These are phyloP conservation scores for Guaruba guarouba DNA, from an alignment of 2,113 vertebrate species.

Conservation along the genomic window DNA sequence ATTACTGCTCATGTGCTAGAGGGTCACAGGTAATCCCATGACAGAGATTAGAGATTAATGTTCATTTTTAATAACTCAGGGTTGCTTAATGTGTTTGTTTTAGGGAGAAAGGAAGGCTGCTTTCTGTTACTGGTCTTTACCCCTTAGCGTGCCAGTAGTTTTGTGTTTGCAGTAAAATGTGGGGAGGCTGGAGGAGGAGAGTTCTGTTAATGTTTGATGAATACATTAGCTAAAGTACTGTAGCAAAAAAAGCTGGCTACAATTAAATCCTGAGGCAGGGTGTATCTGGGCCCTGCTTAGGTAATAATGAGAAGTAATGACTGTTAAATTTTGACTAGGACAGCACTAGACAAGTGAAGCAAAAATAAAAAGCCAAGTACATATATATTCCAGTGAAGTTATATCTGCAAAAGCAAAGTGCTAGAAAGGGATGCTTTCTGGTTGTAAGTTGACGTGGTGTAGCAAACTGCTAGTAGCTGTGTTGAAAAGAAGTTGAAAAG, in stretches of 20 bases:
- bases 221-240: background rate
- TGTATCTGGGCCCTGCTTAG: background rate
- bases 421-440: background rate
- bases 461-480: too few species aligned
- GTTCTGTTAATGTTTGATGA: background rate
- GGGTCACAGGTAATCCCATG: background rate
- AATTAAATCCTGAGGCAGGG: background rate
- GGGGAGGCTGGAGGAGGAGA: background rate
- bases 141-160: background rate
- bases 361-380: background rate
- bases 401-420: background rate
- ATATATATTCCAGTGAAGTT: background rate
- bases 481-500: too few species aligned
- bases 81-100: background rate
- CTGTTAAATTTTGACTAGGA: background rate
- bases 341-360: background rate
- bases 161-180: background rate
- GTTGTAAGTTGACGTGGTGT: background rate
- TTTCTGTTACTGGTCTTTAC: background rate
- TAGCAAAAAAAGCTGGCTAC: background rate
- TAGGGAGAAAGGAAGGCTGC: background rate
- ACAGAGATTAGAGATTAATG: background rate
- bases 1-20: background rate
- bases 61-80: background rate
- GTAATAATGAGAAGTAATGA: background rate